Percentiles rank a stretch among this genome's conserved stretches.
Conservation (phyloP, 1,140 invertebrate species). For the Lineus longissimus region DNA sequence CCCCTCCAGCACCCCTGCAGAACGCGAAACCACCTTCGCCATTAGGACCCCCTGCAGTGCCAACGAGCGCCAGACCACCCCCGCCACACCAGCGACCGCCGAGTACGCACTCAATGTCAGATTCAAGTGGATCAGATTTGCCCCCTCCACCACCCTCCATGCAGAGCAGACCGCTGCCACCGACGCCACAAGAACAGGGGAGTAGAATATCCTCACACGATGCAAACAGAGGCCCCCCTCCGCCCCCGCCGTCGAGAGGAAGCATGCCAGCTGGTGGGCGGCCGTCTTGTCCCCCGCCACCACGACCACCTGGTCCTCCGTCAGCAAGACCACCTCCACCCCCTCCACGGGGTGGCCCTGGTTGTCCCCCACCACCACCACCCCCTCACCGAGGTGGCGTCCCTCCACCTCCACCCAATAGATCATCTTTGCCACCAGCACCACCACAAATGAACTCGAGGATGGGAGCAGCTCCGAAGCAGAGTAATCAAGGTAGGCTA, state of each 20-base stretch:
- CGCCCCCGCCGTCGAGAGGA: neutral
- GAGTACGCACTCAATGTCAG: no score
- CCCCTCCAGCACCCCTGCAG: no score
- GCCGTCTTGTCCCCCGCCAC: neutral
- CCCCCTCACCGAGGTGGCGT: neutral
- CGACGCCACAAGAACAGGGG: no score
- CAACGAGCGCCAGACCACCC: no score
- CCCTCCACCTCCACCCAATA: neutral
- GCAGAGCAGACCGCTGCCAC: no score
- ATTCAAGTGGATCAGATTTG: no score
- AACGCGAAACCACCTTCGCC: no score
- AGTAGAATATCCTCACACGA: neutral
- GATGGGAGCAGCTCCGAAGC: neutral
- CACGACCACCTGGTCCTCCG: neutral
- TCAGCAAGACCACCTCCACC: neutral
- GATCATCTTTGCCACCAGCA: neutral
- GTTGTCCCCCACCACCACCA: neutral
- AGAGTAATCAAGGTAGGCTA: neutral
- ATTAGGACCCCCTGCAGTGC: no score
- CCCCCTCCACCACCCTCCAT: no score
- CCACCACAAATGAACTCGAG: neutral
- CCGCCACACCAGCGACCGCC: no score
- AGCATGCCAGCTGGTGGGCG: neutral
- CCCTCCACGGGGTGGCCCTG: neutral
- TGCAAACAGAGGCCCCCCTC: neutral